Conservation (phyloP, 2,888 invertebrate genomes). For the Ormyrus pomaceus region DNA sequence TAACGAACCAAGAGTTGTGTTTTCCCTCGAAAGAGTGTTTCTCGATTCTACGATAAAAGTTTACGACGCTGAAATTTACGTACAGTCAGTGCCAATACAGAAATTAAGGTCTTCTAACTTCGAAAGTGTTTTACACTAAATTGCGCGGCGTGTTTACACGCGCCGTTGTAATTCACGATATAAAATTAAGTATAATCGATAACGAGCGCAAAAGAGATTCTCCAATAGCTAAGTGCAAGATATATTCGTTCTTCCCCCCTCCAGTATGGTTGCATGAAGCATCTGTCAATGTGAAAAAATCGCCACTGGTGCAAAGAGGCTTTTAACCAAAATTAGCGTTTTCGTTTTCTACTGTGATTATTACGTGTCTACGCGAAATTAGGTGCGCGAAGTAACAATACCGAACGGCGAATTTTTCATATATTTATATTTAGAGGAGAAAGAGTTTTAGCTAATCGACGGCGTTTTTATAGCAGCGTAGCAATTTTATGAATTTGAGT, state of each 20-base stretch:
- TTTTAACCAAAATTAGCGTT: slow-evolving; percentile 1
- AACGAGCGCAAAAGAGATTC: not conserved
- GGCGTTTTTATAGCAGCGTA: slow-evolving; percentile 43
- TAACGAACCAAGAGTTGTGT: too few relatives aligned
- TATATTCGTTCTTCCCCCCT: slow-evolving; percentile 25
- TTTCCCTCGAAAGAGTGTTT: too few relatives aligned
- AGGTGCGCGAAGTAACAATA: not conserved
- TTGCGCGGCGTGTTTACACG: not conserved
- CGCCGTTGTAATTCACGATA: not conserved
- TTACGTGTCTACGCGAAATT: not conserved
- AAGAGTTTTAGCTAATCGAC: slow-evolving; percentile 30
- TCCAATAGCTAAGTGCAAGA: not conserved
- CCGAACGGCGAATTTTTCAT: slow-evolving; percentile 38
- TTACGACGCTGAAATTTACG: slow-evolving; percentile 7
- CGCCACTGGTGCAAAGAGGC: not conserved
- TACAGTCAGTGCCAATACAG: slow-evolving; percentile 38
- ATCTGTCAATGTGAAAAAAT: slow-evolving; percentile 24
- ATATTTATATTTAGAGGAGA: slow-evolving; percentile 44
- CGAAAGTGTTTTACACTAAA: slow-evolving; percentile 18
- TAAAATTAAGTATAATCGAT: not conserved
- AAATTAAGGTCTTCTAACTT: slow-evolving; percentile 34
- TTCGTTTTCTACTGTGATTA: slow-evolving; percentile 22
- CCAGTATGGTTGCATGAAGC: slow-evolving; percentile 29
- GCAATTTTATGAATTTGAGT: slow-evolving; percentile 28
- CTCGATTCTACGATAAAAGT: too few relatives aligned